Evolutionary conservation across 2,797 vertebrate species (phyloP), one percentile per base, ranked within the genome.

Genomic region (Austrolebias charrua): DNA sequence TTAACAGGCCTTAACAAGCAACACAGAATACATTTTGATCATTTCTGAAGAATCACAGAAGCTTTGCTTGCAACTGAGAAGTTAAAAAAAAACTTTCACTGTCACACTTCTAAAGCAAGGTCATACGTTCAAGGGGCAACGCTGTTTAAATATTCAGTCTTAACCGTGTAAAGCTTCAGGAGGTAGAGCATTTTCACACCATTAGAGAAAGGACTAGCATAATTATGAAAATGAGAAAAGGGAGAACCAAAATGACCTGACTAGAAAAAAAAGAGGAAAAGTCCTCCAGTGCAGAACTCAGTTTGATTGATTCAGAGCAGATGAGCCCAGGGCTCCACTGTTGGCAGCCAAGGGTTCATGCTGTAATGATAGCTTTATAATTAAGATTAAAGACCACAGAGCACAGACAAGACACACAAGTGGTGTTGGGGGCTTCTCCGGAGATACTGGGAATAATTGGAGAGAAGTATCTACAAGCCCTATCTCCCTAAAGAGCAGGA

Each of bases 301-400:
- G 86, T 80, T 79, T 92, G 92, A 93, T 92, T 91, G 92, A 93
- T 93, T 92, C 80, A 12, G 76, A 87, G 91, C 86, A 84, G 85
- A 90, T 87, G 86, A 80, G 89, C 90, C 88, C 84, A 75, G 85
- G 87, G 89, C 90, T 86, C 81, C 78, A 87, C 86, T 86, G 89
- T 84, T 88, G 89, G 90, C 91, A 89, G 84, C 81, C 86, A 83
- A 84, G 82, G 87, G 88, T 91, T 90, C 89, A 88, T 55, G 78
- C 84, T 80, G 84, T 91, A 93, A 93, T 93, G 92, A 94, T 92
- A 90, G 91, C 88, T 91, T 91, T 91, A 93, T 93, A 94, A 94
- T 94, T 93, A 93, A 93, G 92, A 94, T 91, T 90, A 93, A 93
- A 92, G 88, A 92, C 87, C 90, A 86, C 60, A 15, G 85, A 87